Percentiles rank a stretch among this genome's conserved stretches.
phyloP scores from a whole-genome alignment of 2,113 vertebrate species.

The Coptodon bakossiorum region DNA sequence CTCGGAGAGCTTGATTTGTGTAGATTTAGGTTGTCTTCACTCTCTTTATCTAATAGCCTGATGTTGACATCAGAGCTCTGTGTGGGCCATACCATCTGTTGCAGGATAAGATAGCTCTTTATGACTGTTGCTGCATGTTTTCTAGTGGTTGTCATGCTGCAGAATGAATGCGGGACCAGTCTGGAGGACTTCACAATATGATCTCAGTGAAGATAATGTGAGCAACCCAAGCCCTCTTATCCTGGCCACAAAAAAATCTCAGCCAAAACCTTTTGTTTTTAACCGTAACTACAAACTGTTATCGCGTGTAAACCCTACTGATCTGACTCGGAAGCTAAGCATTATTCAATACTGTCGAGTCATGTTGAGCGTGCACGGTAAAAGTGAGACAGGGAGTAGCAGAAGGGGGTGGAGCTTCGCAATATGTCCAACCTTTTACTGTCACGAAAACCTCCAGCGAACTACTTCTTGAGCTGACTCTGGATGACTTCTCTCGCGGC shows the following conservation, averaged over 20 bases:
- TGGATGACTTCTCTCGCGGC: background rate
- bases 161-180: background rate
- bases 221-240: background rate
- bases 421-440: background rate
- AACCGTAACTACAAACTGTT: background rate
- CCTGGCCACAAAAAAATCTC: background rate
- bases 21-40: background rate
- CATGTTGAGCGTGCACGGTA: background rate
- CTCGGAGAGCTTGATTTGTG: background rate
- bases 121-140: background rate
- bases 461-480: background rate
- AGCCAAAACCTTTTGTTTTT: background rate
- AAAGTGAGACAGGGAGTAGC: background rate
- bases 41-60: background rate
- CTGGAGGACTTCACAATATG: background rate
- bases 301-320: accelerated
- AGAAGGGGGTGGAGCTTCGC: constrained; percentile 14
- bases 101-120: background rate
- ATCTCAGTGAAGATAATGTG: background rate
- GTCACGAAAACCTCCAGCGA: background rate
- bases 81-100: background rate
- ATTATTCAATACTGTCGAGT: background rate
- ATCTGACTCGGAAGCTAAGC: background rate
- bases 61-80: background rate
- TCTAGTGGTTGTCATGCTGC: background rate